Base-by-base conservation (phyloP, 2,113 vertebrate genomes). In the Epinephelus fuscoguttatus region DNA sequence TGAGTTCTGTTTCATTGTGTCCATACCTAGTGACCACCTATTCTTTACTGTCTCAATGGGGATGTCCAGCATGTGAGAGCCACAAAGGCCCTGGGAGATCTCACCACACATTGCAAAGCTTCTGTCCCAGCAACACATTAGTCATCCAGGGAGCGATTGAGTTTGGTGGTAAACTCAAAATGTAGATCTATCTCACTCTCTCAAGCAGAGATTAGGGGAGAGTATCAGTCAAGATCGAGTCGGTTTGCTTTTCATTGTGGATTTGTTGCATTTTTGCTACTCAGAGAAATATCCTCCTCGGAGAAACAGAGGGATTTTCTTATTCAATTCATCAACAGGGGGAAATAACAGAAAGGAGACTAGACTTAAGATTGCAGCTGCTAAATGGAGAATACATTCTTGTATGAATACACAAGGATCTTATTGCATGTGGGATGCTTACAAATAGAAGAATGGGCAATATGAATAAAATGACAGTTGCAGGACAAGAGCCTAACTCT, bases 1-100 rank as follows among this genome's bases (percentile, higher is more conserved):
- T 92, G 94, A 95, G 91, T 93, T 92, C 92, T 96, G 94, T 95
- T 94, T 93, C 91, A 94, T 95, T 94, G 91, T 96, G 93, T 95
- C 94, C 96, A 94, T 95, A 97, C 95, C 96, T 95, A 95, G 92
- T 95, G 95, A 94, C 95, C 96, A 97, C 95, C 96, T 97, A 96
- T 96, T 96, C 94, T 97, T 92, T 93, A 94, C 92, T 92, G 92
- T 95, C 95, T 96, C 95, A 96, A 97, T 96, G 94, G 94, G 89
- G 86, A 95, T 93, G 93, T 92, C 84, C 96, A 93, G 94, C 95
- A 93, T 94, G 84, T 67, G 90, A 87, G 88, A 81, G 66, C 85
- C 86, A 93, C 91, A 96, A 96, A 96, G 94, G 91, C 84, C 88
- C 88, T 53, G 80, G 56, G 90, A 90, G 87, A 89, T 92, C 91